Conservation (phyloP, 2,113 vertebrate genomes). For the Tupaia chinensis region DNA sequence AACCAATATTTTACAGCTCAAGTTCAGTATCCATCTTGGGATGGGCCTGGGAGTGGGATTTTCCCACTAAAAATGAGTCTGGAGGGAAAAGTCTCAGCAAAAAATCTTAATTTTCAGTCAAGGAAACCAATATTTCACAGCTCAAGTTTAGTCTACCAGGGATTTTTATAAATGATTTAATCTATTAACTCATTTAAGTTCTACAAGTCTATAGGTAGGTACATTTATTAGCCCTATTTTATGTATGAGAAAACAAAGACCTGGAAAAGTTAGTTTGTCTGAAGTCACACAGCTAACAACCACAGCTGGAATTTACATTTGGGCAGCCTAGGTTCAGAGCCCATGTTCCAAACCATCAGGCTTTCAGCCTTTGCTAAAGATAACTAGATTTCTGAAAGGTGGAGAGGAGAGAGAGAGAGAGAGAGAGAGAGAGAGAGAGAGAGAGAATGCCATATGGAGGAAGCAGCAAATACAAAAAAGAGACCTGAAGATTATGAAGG, state of each 20-base stretch:
- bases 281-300: constrained; percentile 36
- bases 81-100: too few species aligned
- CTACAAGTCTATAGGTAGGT: not conserved
- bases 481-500: not conserved
- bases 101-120: too few species aligned
- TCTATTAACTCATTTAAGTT: constrained; percentile 41
- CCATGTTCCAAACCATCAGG: not conserved
- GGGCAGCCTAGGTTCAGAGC: not conserved
- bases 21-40: too few species aligned
- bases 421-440: not conserved
- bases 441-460: not conserved
- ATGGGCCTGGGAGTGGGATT: too few species aligned
- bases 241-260: not conserved
- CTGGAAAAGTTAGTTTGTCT: constrained; percentile 29
- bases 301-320: constrained; percentile 62
- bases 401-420: too few species aligned
- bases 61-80: too few species aligned
- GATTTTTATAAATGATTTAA: constrained; percentile 41
- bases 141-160: not conserved
- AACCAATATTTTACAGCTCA: too few species aligned
- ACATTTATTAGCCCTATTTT: constrained; percentile 48
- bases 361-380: not conserved
- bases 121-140: too few species aligned
- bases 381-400: not conserved
- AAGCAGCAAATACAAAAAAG: not conserved